These are phyloP conservation scores for Heliconius aoede DNA, from an alignment of 2,888 invertebrate species.

Conservation along the genomic window DNA sequence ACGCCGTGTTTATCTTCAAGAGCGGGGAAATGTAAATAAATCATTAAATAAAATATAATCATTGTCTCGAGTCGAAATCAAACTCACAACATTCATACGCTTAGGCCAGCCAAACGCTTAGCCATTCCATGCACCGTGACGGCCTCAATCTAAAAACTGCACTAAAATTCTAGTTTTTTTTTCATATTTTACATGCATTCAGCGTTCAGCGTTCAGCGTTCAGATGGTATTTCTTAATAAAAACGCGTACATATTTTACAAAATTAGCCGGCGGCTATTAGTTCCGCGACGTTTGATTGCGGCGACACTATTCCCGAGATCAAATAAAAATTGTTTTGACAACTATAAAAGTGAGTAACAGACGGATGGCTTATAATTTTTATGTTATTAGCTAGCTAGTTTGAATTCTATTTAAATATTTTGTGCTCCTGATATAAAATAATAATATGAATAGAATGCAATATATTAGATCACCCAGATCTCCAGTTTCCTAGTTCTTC, in stretches of 20 bases:
- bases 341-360: constrained; percentile 35
- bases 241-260: constrained; percentile 40
- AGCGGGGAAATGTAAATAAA: neutral
- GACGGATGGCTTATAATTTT: constrained; percentile 9
- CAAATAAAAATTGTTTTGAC: constrained; percentile 52
- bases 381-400: neutral
- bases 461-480: too few relatives aligned
- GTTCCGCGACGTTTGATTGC: constrained; percentile 50
- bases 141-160: neutral
- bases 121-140: too few relatives aligned
- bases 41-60: neutral
- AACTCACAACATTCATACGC: neutral
- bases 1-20: too few relatives aligned
- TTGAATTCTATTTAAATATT: neutral
- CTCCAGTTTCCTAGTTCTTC: too few relatives aligned
- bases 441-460: too few relatives aligned
- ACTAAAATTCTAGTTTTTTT: neutral
- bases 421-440: neutral
- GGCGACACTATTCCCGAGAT: constrained; percentile 46
- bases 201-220: too few relatives aligned
- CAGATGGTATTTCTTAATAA: constrained; percentile 41
- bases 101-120: too few relatives aligned
- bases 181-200: neutral
- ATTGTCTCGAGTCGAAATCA: neutral
- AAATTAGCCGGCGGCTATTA: constrained; percentile 54